Evolutionary conservation across 2,797 vertebrate genomes (phyloP).

Genomic region (Melanotaenia boesemani): DNA sequence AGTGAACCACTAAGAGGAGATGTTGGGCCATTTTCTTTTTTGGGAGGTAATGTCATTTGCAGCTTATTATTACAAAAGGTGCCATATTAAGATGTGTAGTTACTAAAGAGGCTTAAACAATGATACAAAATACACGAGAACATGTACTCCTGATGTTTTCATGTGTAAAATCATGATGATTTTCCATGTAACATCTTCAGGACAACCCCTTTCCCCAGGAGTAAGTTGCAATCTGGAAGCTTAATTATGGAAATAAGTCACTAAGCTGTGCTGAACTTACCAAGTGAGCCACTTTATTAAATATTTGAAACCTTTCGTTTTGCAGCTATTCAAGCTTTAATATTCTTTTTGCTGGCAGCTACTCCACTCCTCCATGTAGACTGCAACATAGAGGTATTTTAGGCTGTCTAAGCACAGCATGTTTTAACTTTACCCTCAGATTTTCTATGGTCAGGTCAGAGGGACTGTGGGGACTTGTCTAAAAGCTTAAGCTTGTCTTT

Average conservation of each 20-base stretch:
- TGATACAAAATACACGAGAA: background rate
- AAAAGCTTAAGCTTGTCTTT: background rate
- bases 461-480: background rate
- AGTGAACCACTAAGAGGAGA: conserved; percentile 9
- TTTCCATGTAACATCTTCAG: background rate
- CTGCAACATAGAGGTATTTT: background rate
- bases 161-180: background rate
- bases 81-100: background rate
- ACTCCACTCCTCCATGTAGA: background rate
- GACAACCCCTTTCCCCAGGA: background rate
- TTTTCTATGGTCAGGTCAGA: background rate
- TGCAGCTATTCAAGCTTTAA: background rate
- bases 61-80: background rate
- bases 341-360: too few species aligned
- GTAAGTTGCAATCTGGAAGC: background rate
- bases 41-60: background rate
- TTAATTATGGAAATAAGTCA: too few species aligned
- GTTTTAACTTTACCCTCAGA: background rate
- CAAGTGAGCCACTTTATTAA: background rate
- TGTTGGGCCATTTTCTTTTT: background rate
- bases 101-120: background rate
- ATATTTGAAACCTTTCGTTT: background rate
- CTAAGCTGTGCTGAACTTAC: background rate
- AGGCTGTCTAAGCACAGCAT: background rate
- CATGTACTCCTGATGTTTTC: too few species aligned